Conservation (phyloP, 1,140 invertebrate species). For the Ceratina australensis region DNA sequence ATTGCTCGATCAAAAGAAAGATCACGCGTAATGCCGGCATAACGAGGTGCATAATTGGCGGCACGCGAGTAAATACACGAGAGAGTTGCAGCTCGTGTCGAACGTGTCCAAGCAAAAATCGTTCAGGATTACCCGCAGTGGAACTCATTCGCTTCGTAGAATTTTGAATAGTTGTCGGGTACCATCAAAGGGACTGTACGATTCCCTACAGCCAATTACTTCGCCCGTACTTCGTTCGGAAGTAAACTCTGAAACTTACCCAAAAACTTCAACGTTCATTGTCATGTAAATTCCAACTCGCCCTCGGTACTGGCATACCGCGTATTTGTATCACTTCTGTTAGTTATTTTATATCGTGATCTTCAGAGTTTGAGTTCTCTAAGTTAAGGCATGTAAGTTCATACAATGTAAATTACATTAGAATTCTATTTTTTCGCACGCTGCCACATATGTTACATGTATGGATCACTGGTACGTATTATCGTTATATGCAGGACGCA, state of each 20-base stretch:
- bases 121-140: constrained; percentile 54
- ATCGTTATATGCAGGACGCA: constrained; percentile 15
- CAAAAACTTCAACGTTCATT: constrained; percentile 5
- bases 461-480: constrained; percentile 58
- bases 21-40: constrained; percentile 62
- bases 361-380: too few species aligned
- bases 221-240: too few species aligned
- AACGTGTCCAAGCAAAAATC: constrained; percentile 58
- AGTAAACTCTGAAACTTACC: background rate
- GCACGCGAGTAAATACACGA: constrained; percentile 57
- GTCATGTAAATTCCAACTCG: background rate
- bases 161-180: constrained; percentile 4
- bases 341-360: too few species aligned
- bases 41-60: constrained; percentile 67
- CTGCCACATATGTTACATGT: constrained; percentile 27
- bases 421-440: constrained; percentile 30
- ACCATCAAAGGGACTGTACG: constrained; percentile 6
- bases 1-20: constrained; percentile 50
- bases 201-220: constrained; percentile 19
- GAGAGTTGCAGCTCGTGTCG: constrained; percentile 38
- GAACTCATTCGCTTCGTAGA: constrained; percentile 47
- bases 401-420: constrained; percentile 17
- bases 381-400: background rate
- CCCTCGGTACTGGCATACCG: background rate
- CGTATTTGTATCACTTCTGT: background rate